Conservation (phyloP, 2,888 invertebrate genomes). For the Creontiades dilutus region DNA sequence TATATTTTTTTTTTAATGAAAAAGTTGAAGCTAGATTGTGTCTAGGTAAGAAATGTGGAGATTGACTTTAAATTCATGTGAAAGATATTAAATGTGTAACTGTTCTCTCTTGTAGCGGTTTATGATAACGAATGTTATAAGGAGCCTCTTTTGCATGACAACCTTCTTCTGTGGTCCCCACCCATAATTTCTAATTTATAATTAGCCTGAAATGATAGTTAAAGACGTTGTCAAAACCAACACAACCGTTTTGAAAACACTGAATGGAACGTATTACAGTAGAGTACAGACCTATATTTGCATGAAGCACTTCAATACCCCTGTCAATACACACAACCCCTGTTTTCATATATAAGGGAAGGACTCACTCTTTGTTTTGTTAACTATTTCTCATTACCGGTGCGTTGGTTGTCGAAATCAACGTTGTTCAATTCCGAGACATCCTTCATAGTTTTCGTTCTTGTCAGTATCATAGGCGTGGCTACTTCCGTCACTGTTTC, state of each 20-base stretch:
- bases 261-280: not conserved
- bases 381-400: slow-evolving; percentile 69
- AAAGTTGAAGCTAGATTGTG: no score
- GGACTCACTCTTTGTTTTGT: slow-evolving; percentile 55
- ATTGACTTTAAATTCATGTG: no score
- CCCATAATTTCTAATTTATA: no score
- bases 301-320: not conserved
- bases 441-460: slow-evolving; percentile 30
- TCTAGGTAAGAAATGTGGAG: no score
- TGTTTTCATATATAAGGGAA: slow-evolving; percentile 7
- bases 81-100: no score
- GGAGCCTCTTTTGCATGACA: no score
- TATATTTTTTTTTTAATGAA: no score
- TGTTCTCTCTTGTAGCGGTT: no score
- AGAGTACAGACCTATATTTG: not conserved
- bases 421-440: not conserved
- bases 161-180: no score
- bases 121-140: no score
- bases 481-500: slow-evolving; percentile 69
- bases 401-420: slow-evolving; percentile 62
- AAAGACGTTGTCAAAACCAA: not conserved
- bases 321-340: slow-evolving; percentile 6
- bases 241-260: not conserved
- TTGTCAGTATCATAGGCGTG: slow-evolving; percentile 58
- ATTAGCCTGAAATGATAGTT: no score